Base-by-base conservation (phyloP, 2,113 vertebrate genomes). In the Pristiophorus japonicus region DNA sequence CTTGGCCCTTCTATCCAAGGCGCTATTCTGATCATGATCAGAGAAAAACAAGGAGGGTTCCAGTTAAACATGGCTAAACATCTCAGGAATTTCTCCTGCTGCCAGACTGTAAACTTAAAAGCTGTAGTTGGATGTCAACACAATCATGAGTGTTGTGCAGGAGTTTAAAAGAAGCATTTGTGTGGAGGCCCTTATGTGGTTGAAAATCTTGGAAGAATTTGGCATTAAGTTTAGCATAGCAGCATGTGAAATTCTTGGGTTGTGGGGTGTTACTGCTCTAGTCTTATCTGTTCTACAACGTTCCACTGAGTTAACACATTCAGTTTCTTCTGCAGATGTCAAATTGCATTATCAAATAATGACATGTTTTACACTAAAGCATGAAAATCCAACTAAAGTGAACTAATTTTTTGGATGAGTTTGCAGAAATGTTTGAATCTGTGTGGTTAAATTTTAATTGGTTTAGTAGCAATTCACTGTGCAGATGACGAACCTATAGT, bases 201-300 rank as follows among this genome's bases (percentile, higher is more conserved):
- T 97, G 96, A 97, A 96, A 97, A 97, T 96, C 96, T 96, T 95
- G 96, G 96, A 96, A 96, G 96, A 96, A 97, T 97, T 97, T 97
- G 97, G 97, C 97, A 96, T 96, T 96, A 96, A 95, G 96, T 95
- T 95, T 73, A 2, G 95, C 91, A 73, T 96, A 11, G 73, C 96
- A 97, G 97, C 98, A 98, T 97, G 97, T 97, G 97, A 97, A 97
- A 98, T 98, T 98, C 98, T 97, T 98, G 97, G 95, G 96, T 96
- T 96, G 95, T 97, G 97, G 98, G 97, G 97, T 97, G 97, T 97
- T 97, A 96, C 55, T 78, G 75, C 70, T 96, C 96, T 84, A 78
- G 95, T 96, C 95, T 95, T 96, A 96, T 96, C 96, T 96, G 95
- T 42, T 96, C 97, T 97, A 96, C 96, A 97, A 96, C 95, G 96